Percentiles rank a stretch among this genome's conserved stretches.
Conservation (phyloP, 1,140 invertebrate genomes). For the Vanessa tameamea region DNA sequence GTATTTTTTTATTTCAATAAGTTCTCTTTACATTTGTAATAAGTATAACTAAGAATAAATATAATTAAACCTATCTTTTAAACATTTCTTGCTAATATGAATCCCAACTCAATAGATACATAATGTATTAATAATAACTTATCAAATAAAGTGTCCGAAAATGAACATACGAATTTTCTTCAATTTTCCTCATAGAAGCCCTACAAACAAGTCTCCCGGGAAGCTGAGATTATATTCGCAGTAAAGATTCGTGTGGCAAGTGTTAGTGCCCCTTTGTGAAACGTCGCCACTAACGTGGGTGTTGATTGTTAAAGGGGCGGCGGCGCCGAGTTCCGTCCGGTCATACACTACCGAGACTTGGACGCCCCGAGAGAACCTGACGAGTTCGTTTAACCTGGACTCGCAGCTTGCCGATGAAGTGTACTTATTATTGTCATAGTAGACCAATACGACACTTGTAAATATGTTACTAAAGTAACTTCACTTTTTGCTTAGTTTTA, state of each 20-base stretch:
- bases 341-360: slow-evolving; percentile 95
- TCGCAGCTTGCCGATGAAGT: slow-evolving; percentile 20
- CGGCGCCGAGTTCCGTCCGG: slow-evolving; percentile 89
- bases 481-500: slow-evolving; percentile 4
- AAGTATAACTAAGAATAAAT: not conserved
- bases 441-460: not conserved
- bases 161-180: slow-evolving; percentile 27
- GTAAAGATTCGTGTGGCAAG: not conserved
- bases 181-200: slow-evolving; percentile 16
- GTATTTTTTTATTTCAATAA: not conserved
- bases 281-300: slow-evolving; percentile 28
- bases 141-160: slow-evolving; percentile 45
- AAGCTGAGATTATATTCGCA: slow-evolving; percentile 61
- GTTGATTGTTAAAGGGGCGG: slow-evolving; percentile 84
- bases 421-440: slow-evolving; percentile 23
- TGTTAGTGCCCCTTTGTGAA: slow-evolving; percentile 22
- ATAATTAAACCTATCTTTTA: not conserved
- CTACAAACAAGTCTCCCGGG: slow-evolving; percentile 43
- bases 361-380: slow-evolving; percentile 94
- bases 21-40: not conserved
- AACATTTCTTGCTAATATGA: not conserved
- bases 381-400: slow-evolving; percentile 85
- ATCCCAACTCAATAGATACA: slow-evolving; percentile 14
- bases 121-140: slow-evolving; percentile 10
- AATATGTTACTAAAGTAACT: no score